phyloP scores from a whole-genome alignment of 2,888 invertebrate species.

The Sarcophaga caerulescens region DNA sequence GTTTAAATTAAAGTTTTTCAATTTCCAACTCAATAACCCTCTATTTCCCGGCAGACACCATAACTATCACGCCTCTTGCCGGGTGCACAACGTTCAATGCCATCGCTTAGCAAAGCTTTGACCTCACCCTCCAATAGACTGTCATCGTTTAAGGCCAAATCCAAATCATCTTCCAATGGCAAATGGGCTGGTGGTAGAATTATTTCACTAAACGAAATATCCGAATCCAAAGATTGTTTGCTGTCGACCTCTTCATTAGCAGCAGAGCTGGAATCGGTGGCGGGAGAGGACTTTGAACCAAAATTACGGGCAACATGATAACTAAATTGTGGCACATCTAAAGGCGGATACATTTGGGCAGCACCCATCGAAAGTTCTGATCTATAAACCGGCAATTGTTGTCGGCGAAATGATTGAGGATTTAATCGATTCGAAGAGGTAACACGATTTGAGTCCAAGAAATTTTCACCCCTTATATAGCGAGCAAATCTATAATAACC shows the following conservation, averaged over 20 bases:
- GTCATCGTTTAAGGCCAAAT: slow-evolving; percentile 73
- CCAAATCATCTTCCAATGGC: slow-evolving; percentile 76
- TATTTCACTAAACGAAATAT: slow-evolving; percentile 64
- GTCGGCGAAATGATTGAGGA: slow-evolving; percentile 3
- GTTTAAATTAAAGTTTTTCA: not conserved
- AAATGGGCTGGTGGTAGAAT: slow-evolving; percentile 69
- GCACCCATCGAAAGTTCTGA: slow-evolving; percentile 72
- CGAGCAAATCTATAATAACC: slow-evolving; percentile 76
- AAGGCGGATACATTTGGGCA: slow-evolving; percentile 74
- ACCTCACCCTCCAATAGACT: slow-evolving; percentile 69
- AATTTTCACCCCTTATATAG: slow-evolving; percentile 73
- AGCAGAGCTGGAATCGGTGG: not conserved
- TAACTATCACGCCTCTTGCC: slow-evolving; percentile 86
- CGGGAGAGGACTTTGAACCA: slow-evolving; percentile 23
- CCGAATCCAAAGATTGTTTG: slow-evolving; percentile 62
- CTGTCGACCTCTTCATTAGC: slow-evolving; percentile 51
- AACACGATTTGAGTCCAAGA: slow-evolving; percentile 74
- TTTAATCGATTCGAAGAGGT: slow-evolving; percentile 61
- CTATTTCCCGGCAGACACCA: slow-evolving; percentile 83
- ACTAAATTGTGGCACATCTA: slow-evolving; percentile 74
- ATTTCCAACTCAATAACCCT: slow-evolving; percentile 74
- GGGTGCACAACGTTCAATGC: slow-evolving; percentile 88
- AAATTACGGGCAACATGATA: slow-evolving; percentile 68
- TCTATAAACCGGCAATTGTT: slow-evolving; percentile 73
- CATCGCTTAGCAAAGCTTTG: slow-evolving; percentile 85